phyloP scores from a whole-genome alignment of 2,113 vertebrate genomes.

The Desmodus rotundus region DNA sequence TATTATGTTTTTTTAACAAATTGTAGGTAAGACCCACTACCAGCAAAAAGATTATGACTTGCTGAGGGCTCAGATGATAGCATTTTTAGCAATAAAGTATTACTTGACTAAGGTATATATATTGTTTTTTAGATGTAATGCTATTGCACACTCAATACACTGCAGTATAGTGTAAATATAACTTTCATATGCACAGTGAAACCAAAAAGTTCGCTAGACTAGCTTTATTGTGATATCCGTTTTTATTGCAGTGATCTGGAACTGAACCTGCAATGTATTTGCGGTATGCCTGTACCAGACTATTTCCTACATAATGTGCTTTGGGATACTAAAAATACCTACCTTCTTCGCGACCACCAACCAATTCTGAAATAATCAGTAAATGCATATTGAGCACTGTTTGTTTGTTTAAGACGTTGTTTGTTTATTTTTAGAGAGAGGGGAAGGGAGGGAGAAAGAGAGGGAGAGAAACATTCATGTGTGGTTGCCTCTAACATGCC shows the following conservation, averaged over 20 bases:
- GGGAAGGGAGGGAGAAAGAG: too few relatives aligned
- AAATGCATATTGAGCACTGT: not conserved
- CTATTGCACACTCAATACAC: not conserved
- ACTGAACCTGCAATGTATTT: not conserved
- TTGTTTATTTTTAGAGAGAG: too few relatives aligned
- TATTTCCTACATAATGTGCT: not conserved
- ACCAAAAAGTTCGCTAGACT: not conserved
- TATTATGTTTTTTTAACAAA: not conserved
- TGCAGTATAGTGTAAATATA: not conserved
- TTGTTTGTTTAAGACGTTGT: not conserved
- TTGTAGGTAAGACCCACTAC: not conserved
- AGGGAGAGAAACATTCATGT: too few relatives aligned
- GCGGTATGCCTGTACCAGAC: not conserved
- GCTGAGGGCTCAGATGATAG: not conserved
- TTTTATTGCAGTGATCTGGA: not conserved
- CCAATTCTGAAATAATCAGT: not conserved
- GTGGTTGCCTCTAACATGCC: too few relatives aligned
- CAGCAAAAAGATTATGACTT: not conserved
- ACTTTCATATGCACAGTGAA: not conserved
- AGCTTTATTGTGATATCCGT: not conserved
- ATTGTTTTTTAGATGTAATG: not conserved
- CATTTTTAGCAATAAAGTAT: not conserved
- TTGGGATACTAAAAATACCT: not conserved
- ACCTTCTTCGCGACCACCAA: not conserved
- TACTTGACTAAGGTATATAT: not conserved